These are phyloP conservation scores for Troides helena DNA, from an alignment of 2,888 invertebrate genomes.

Conservation along the genomic window DNA sequence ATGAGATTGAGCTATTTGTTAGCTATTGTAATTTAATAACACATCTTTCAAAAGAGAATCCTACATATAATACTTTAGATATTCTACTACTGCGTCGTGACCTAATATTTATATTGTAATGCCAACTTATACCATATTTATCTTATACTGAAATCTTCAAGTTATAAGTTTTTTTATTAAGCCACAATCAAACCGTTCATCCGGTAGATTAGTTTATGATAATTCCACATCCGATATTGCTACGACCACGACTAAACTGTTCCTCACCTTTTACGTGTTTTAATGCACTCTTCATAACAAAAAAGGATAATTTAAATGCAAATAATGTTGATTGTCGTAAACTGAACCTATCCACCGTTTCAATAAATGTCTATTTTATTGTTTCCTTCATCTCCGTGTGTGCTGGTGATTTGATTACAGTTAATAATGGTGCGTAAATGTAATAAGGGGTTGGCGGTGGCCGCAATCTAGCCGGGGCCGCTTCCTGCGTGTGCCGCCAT, in stretches of 20 bases:
- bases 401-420: constrained; percentile 70
- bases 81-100: no score
- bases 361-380: constrained; percentile 62
- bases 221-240: background rate
- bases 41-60: no score
- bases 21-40: no score
- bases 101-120: no score
- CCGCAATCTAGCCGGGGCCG: constrained; percentile 53
- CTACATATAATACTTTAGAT: no score
- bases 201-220: background rate
- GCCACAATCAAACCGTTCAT: background rate
- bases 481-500: constrained; percentile 62
- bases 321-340: constrained; percentile 15
- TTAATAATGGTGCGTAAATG: constrained; percentile 71
- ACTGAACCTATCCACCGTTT: constrained; percentile 40
- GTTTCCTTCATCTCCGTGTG: constrained; percentile 67
- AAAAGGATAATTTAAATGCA: background rate
- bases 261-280: background rate
- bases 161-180: background rate
- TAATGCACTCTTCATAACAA: background rate
- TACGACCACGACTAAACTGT: background rate
- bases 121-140: no score
- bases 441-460: constrained; percentile 66
- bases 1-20: no score
- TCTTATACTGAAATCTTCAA: no score